Base-by-base conservation (phyloP, 2,113 vertebrate species). In the Paracyprichromis sp. region DNA sequence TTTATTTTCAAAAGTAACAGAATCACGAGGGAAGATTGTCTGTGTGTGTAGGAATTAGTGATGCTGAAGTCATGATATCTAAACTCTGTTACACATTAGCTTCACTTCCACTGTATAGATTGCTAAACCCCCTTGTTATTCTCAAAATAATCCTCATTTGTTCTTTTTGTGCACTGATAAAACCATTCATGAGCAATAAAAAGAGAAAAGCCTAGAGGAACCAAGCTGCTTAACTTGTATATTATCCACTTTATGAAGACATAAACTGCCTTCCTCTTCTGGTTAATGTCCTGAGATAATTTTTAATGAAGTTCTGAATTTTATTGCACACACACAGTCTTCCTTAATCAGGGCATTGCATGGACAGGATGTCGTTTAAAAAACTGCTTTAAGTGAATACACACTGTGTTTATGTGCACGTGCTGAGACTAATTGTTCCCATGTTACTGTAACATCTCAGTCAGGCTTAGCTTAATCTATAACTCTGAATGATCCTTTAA, bases 401-500 rank as follows among this genome's bases (percentile, higher is more conserved):
- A 82, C 24, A 26, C 11, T 29, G 29, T 73, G 47, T 82, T 56
- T 26, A 45, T 47, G 45, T 45, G 73, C 0, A 31, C 1, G 12
- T 21, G n/a, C 34, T 31, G 53, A 9, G 56, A 84, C 80, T 92
- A 90, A 92, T 92, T 79, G 45, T 26, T 93, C 24, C 66, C 86
- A 91, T 34, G 80, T 91, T 90, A 83, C 56, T 14, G 84, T 85
- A 86, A 87, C 76, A 84, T 89, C 80, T 89, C 59, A 7, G 59
- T 88, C 63, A 54, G 50, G 34, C 54, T 47, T 36, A 86, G 61
- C 50, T 79, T 66, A 59, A 91, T 90, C 87, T 52, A 79, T 90
- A 29, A 69, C 56, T 76, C 3, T 82, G 71, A 88, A 80, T 87
- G 16, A 26, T 16, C 52, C 82, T 86, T 78, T 82, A 86, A 86